Evolutionary conservation across 1,140 invertebrate species (phyloP), one percentile per base, ranked within the genome.

Genomic region (Wasmannia auropunctata): DNA sequence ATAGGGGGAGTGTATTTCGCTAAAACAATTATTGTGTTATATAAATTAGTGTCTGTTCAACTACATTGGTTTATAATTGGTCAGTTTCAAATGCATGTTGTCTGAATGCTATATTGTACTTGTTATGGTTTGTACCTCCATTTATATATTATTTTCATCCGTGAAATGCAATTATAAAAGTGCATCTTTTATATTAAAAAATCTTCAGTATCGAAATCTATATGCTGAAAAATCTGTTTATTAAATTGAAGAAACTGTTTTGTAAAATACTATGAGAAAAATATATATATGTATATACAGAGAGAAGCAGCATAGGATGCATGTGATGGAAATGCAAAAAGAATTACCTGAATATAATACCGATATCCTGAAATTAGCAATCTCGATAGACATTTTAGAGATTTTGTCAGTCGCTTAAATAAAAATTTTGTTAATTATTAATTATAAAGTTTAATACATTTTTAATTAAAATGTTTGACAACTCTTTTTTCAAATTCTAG

Each of bases 141-240:
- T 31, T 80, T 28, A 40, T 69, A 46, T 40, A 56, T 58, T 76
- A 80, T 69, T 80, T 80, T 80, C 16, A 43, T 80, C 19, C 14
- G 7, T n/a, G 5, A 40, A 58, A 37, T n/a, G 16, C 22, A 37
- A 46, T 67, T 6, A 49, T 37, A 19, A 40, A 40, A 4, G 16
- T 69, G 16, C 19, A 54, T 2, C 5, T 69, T 25, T 80, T 54
- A 37, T 49, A 46, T 37, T 4, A 3, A 43, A 43, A 22, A n/a
- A 43, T n/a, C 5, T 37, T n/a, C 19, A 37, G 14, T 67, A 25
- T 40, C 19, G 19, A 25, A 28, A 56, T 69, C 25, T 14, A 54
- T 8, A 28, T 40, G 10, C 16, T 5, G 3, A 22, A 8, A 51
- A 25, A 51, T 79, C n/a, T 51, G 16, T 51, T 67, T 37, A 28